Percentiles rank a stretch among this genome's conserved stretches.
These are phyloP conservation scores for Rhea pennata DNA, from an alignment of 2,113 vertebrate genomes.

Conservation along the genomic window DNA sequence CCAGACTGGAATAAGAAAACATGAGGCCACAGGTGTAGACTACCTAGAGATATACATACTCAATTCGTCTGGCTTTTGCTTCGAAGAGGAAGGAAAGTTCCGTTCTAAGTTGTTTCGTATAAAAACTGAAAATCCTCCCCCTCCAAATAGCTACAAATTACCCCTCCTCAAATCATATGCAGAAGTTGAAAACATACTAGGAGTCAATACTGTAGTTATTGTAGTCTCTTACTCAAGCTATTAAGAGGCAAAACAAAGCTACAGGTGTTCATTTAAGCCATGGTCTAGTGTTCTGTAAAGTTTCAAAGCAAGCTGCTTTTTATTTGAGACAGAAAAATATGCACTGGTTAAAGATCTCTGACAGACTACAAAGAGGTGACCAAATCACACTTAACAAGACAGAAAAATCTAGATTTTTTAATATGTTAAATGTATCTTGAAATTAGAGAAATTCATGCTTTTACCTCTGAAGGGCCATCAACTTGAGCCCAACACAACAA, in stretches of 20 bases:
- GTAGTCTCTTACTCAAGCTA: neutral
- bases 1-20: neutral
- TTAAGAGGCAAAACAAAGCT: neutral
- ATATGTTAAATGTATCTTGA: slow-evolving; percentile 18
- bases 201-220: neutral
- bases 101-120: neutral
- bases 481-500: slow-evolving; percentile 63
- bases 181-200: neutral
- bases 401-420: neutral
- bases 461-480: slow-evolving; percentile 55
- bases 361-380: neutral
- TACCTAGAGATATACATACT: neutral
- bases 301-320: neutral
- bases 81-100: neutral
- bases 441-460: slow-evolving; percentile 25
- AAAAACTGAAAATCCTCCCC: neutral
- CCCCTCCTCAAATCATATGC: neutral
- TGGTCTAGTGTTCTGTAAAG: neutral
- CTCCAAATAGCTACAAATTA: neutral
- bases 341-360: neutral
- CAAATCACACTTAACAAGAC: neutral
- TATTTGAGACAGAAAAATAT: neutral
- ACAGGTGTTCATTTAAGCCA: neutral
- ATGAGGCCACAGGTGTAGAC: neutral
- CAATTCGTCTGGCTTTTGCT: neutral